Conservation (phyloP, 2,888 invertebrate species). For the Caenorhabditis becei region DNA sequence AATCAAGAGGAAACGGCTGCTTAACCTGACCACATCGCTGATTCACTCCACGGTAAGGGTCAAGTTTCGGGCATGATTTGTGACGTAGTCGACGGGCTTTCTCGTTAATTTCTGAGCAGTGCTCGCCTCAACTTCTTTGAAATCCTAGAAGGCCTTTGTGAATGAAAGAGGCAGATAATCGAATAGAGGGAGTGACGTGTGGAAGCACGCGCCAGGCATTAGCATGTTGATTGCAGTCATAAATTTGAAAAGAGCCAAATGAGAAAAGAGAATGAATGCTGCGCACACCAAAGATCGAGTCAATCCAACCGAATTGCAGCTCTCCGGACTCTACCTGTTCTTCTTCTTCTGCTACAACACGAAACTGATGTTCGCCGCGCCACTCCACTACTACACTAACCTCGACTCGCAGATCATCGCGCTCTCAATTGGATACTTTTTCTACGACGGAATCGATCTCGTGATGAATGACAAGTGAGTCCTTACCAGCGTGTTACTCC, state of each 20-base stretch:
- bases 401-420: conserved; percentile 65
- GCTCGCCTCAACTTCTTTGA: conserved; percentile 14
- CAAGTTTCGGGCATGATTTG: neutral
- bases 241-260: conserved; percentile 19
- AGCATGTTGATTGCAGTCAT: conserved; percentile 18
- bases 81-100: conserved; percentile 15
- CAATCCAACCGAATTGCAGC: conserved; percentile 44
- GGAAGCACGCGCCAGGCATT: conserved; percentile 8
- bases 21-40: conserved; percentile 69
- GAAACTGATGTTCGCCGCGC: conserved; percentile 68
- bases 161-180: neutral
- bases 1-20: conserved; percentile 67
- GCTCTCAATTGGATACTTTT: conserved; percentile 70
- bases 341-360: conserved; percentile 65
- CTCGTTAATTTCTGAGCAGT: conserved; percentile 52
- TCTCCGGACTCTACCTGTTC: conserved; percentile 67
- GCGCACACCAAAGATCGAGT: conserved; percentile 1
- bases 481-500: neutral
- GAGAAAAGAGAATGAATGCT: conserved; percentile 8
- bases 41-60: conserved; percentile 68
- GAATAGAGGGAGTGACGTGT: conserved; percentile 17
- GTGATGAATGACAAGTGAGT: conserved; percentile 70
- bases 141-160: conserved; percentile 12
- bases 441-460: conserved; percentile 70
- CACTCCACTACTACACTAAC: conserved; percentile 66